These are phyloP conservation scores for Luidia sarsii DNA, from an alignment of 53 echinoderm and acorn worm species.

Conservation along the genomic window DNA sequence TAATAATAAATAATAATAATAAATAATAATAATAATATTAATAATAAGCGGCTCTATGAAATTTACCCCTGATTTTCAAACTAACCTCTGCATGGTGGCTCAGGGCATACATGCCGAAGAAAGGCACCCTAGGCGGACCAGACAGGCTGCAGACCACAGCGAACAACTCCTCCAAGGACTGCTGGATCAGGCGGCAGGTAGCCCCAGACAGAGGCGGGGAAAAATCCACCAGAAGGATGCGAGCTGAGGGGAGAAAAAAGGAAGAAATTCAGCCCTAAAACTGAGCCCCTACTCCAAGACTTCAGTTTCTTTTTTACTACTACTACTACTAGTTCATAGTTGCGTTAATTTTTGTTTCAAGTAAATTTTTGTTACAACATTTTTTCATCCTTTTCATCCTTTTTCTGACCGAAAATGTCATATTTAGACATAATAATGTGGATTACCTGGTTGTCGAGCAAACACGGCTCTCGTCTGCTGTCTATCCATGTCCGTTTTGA, in stretches of 20 bases:
- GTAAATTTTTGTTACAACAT: neutral
- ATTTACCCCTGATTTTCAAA: neutral
- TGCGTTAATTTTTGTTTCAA: neutral
- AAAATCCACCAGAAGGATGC: constrained; percentile 85
- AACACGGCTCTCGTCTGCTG: constrained; percentile 49
- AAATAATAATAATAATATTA: neutral
- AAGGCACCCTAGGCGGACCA: constrained; percentile 77
- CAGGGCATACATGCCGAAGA: constrained; percentile 87
- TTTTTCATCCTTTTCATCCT: neutral
- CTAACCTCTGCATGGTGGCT: constrained; percentile 84
- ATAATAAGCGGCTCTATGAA: neutral
- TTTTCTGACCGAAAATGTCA: neutral
- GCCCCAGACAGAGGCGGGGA: constrained; percentile 70
- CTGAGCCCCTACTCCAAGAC: neutral
- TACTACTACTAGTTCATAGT: neutral
- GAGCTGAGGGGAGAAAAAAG: constrained; percentile 55
- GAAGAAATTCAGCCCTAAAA: neutral
- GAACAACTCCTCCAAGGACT: constrained; percentile 77
- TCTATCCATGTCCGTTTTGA: constrained; percentile 24
- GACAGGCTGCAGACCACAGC: constrained; percentile 77
- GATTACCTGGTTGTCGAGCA: constrained; percentile 65
- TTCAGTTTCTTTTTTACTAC: neutral
- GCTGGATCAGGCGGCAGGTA: constrained; percentile 60
- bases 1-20: neutral
- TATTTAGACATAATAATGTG: neutral